phyloP scores from a whole-genome alignment of 2,797 vertebrate species.

The Oryzias sinensis region DNA sequence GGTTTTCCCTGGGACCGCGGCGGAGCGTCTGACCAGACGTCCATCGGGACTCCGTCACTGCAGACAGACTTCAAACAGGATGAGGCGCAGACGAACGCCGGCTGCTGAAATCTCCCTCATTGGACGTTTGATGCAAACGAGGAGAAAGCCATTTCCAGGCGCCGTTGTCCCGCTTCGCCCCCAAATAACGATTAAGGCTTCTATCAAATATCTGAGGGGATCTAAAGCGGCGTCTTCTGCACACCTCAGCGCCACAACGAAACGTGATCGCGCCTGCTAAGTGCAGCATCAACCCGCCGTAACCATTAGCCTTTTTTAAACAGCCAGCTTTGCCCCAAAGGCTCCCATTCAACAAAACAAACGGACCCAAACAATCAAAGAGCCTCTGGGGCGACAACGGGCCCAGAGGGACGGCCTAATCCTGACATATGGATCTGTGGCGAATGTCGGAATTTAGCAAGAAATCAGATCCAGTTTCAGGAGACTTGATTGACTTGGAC shows the following conservation, averaged over 20 bases:
- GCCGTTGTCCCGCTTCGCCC: conserved; percentile 65
- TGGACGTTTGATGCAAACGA: conserved; percentile 22
- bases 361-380: not conserved
- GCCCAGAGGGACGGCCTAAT: conserved; percentile 74
- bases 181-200: conserved; percentile 75
- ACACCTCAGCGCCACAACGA: conserved; percentile 41
- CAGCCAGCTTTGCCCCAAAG: conserved; percentile 4
- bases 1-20: conserved; percentile 64
- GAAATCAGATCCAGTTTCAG: conserved; percentile 98
- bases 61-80: conserved; percentile 14
- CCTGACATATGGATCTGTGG: conserved; percentile 88
- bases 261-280: conserved; percentile 58
- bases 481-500: conserved; percentile 83
- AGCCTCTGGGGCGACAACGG: conserved; percentile 62
- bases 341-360: no score
- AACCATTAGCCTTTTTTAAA: conserved; percentile 74
- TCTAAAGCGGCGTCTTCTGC: conserved; percentile 66
- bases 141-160: conserved; percentile 38
- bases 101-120: conserved; percentile 58
- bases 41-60: conserved; percentile 67
- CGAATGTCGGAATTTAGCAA: conserved; percentile 99
- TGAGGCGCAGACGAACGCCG: conserved; percentile 67
- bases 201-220: conserved; percentile 68
- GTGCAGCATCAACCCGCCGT: conserved; percentile 42
- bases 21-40: conserved; percentile 69